Base-by-base conservation (phyloP, 2,113 vertebrate species). In the Tapirus terrestris region DNA sequence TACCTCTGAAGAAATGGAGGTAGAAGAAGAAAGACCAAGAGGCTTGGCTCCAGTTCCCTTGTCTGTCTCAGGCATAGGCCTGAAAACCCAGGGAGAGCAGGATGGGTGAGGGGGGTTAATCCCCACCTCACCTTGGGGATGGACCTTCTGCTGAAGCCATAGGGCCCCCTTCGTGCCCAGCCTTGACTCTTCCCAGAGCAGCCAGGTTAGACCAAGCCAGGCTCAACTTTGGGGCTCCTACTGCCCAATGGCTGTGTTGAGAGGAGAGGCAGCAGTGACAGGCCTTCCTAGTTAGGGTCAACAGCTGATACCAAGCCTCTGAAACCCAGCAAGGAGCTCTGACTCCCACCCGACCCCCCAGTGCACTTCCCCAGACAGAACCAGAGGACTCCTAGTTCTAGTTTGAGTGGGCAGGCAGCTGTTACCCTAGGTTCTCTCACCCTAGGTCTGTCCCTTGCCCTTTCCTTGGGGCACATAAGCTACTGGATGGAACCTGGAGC, bases 1-100 rank as follows among this genome's bases (percentile, higher is more conserved):
- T 87, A 36, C 65, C 89, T 99, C 98, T 81, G 99, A 99, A 98
- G 99, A 99, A 92, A 99, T 99, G 99, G 99, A 99, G 81, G 98
- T 99, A 60, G 99, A 99, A 98, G 99, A 99, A 65, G 97, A 98
- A 82, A 97, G 88, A 96, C 96, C 97, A 96, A 97, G 93, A 98
- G 36, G 48, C 88, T 11, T 93, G 67, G 95, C 98, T 92, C 89
- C 92, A 1, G 94, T 98, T 89, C 94, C 98, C 61, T 98, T 98
- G 43, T 97, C 89, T 86, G 4, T 95, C 70, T 89, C 90, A 85
- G 87, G 80, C 93, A 72, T n/a, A 53, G 84, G 86, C 75, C 89
- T 72, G 33, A 96, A 96, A 80, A 80, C 89, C 77, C 92, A 96
- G 73, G 92, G 92, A 95, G 60, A 96, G 16, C 68, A 97, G 83